Evolutionary conservation across 30 jellyfish, hydroid and myxozoan species (phyloP).

Genomic region (Haliclystus octoradiatus): DNA sequence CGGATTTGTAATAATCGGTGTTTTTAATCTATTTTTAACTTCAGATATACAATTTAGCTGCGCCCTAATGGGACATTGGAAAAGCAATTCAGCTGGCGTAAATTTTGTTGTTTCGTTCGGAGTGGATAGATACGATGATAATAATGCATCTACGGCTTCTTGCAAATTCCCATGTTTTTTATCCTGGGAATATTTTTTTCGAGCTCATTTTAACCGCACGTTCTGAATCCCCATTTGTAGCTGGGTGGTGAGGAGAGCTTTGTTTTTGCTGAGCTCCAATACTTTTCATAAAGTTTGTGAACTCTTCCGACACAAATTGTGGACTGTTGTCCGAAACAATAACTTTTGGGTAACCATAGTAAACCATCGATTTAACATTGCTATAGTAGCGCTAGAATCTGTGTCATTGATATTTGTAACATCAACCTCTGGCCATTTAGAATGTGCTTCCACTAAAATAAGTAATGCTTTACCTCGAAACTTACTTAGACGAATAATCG

Average conservation of each 20-base stretch:
- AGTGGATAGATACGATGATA: neutral
- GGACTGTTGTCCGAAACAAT: neutral
- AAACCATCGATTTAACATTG: neutral
- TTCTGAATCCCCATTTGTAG: neutral
- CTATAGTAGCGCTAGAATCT: neutral
- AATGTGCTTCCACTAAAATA: neutral
- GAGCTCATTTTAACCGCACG: neutral
- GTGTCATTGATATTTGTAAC: neutral
- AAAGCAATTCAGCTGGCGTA: neutral
- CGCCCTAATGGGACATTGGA: neutral
- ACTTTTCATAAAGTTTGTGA: neutral
- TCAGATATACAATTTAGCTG: neutral
- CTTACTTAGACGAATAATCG: slow-evolving; percentile 1
- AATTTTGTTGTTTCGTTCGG: neutral
- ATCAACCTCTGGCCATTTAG: neutral
- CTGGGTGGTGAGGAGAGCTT: neutral
- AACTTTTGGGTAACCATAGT: neutral
- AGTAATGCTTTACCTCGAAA: no score
- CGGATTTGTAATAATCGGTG: neutral
- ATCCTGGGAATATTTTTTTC: no score
- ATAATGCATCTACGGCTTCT: neutral
- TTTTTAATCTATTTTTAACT: neutral
- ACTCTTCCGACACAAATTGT: neutral
- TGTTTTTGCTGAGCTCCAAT: neutral
- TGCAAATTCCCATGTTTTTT: no score